These are phyloP conservation scores for Parascotia fuliginaria DNA, from an alignment of 2,888 invertebrate species.

Conservation along the genomic window DNA sequence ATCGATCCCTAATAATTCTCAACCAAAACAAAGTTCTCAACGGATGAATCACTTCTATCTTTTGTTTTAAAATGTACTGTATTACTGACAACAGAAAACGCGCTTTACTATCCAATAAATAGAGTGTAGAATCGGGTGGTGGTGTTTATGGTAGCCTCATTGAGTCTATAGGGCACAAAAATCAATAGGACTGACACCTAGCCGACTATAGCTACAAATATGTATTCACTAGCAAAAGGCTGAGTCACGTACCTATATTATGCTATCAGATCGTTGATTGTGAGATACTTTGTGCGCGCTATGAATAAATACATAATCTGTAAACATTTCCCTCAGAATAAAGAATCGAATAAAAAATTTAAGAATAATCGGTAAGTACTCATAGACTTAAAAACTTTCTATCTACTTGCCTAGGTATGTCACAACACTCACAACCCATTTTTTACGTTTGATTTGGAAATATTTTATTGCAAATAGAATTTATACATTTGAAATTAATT, in stretches of 20 bases:
- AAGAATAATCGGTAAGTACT: too few species aligned
- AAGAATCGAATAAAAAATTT: slow-evolving; percentile 4
- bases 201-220: slow-evolving; percentile 36
- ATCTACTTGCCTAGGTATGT: too few species aligned
- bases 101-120: slow-evolving; percentile 10
- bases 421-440: too few species aligned
- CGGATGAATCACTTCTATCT: slow-evolving; percentile 62
- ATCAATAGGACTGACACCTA: slow-evolving; percentile 57
- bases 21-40: slow-evolving; percentile 52
- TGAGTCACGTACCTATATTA: slow-evolving; percentile 49
- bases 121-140: slow-evolving; percentile 37
- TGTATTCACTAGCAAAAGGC: slow-evolving; percentile 39
- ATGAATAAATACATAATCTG: slow-evolving; percentile 37
- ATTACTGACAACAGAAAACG: slow-evolving; percentile 23
- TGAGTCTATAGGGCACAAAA: slow-evolving; percentile 53
- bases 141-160: slow-evolving; percentile 10
- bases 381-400: too few species aligned
- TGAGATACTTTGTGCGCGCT: slow-evolving; percentile 41
- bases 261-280: slow-evolving; percentile 45
- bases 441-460: too few species aligned
- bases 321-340: too few species aligned
- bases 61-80: slow-evolving; percentile 57
- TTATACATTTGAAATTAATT: too few species aligned
- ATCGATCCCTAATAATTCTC: slow-evolving; percentile 39
- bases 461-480: too few species aligned